Conservation (phyloP, 1,140 invertebrate genomes). For the Popillia japonica region DNA sequence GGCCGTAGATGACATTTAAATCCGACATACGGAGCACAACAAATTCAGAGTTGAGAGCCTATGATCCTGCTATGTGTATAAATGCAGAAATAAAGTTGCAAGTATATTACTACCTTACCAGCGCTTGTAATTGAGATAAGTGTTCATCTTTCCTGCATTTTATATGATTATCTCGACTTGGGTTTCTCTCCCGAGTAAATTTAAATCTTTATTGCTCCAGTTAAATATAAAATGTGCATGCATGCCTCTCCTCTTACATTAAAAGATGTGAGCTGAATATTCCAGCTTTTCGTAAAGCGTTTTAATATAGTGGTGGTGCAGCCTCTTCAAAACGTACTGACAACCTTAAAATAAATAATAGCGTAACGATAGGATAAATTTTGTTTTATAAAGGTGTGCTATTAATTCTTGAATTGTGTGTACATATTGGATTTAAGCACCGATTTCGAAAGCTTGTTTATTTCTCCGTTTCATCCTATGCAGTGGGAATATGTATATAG, state of each 20-base stretch:
- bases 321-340: background rate
- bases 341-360: too few species aligned
- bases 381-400: too few species aligned
- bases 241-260: background rate
- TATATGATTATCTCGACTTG: constrained; percentile 23
- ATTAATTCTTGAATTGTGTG: too few species aligned
- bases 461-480: background rate
- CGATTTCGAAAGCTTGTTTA: background rate
- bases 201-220: constrained; percentile 38
- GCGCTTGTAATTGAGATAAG: constrained; percentile 35
- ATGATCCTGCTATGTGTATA: constrained; percentile 7
- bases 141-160: constrained; percentile 39
- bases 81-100: constrained; percentile 37
- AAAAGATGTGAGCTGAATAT: background rate
- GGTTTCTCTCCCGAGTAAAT: constrained; percentile 35
- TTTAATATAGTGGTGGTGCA: background rate
- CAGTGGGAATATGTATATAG: background rate
- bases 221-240: constrained; percentile 35
- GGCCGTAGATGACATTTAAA: background rate
- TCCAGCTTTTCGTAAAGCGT: constrained; percentile 19
- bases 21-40: constrained; percentile 7
- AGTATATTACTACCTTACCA: constrained; percentile 36
- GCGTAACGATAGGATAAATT: too few species aligned
- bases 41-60: background rate
- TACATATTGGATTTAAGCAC: background rate